phyloP scores from a whole-genome alignment of 2,113 vertebrate species.

The Climacteris rufus region DNA sequence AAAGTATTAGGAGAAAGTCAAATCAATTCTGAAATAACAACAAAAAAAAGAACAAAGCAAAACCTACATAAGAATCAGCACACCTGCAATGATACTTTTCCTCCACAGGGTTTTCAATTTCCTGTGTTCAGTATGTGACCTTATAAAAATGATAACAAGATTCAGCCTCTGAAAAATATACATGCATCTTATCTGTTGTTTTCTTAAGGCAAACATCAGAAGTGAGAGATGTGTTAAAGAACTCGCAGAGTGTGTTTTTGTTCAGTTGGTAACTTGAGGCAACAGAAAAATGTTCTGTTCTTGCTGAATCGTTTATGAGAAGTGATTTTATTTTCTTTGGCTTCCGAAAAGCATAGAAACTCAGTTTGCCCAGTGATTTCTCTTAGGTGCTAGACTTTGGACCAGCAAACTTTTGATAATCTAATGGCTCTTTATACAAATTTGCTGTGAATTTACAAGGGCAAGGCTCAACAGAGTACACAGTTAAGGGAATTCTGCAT shows the following conservation, averaged over 20 bases:
- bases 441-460: background rate
- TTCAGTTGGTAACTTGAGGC: background rate
- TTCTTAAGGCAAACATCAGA: background rate
- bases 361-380: background rate
- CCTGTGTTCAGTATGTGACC: background rate
- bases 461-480: background rate
- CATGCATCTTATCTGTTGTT: background rate
- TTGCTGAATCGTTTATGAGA: background rate
- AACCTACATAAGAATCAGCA: background rate
- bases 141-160: conserved; percentile 23
- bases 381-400: background rate
- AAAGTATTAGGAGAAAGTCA: background rate
- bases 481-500: background rate
- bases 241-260: background rate
- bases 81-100: background rate
- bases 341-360: background rate
- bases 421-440: background rate
- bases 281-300: background rate
- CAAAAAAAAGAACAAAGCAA: background rate
- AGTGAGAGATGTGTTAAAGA: background rate
- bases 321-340: background rate
- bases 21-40: background rate
- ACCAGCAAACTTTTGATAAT: background rate
- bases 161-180: background rate
- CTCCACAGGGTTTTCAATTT: background rate